Conservation (phyloP, 2,888 invertebrate genomes). For the Polymixis lichenea region DNA sequence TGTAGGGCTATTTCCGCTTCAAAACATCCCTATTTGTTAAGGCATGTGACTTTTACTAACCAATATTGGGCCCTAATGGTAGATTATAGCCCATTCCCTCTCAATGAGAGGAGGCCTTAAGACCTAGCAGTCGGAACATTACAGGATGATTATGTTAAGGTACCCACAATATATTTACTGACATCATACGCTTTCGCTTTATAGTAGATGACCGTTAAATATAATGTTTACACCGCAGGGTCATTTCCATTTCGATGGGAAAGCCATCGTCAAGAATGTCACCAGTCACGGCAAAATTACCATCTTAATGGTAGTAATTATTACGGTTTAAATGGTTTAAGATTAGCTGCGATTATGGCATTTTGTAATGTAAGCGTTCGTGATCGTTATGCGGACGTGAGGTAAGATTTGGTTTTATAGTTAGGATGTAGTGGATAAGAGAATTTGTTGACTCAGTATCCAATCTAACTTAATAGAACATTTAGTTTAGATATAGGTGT, state of each 20-base stretch:
- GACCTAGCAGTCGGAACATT: no score
- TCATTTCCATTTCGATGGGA: slow-evolving; percentile 63
- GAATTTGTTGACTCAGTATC: neutral
- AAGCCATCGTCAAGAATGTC: slow-evolving; percentile 55
- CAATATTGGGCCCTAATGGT: no score
- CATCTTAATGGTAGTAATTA: slow-evolving; percentile 50
- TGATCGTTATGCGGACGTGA: slow-evolving; percentile 40
- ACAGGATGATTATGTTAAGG: no score
- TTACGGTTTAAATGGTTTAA: slow-evolving; percentile 44
- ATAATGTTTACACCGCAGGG: slow-evolving; percentile 41
- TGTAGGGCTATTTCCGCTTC: no score
- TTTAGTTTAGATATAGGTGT: no score
- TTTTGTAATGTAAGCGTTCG: slow-evolving; percentile 41
- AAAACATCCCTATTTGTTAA: no score
- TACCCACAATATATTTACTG: neutral
- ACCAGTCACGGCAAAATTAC: slow-evolving; percentile 45
- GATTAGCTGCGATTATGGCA: slow-evolving; percentile 42
- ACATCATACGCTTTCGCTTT: slow-evolving; percentile 54
- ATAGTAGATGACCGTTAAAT: slow-evolving; percentile 38
- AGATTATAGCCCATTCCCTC: no score
- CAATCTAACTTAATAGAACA: no score
- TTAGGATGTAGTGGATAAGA: neutral
- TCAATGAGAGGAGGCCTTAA: no score
- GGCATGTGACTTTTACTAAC: no score
- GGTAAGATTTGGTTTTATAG: slow-evolving; percentile 13